Percentiles rank a stretch among this genome's conserved stretches.
Evolutionary conservation across 2,888 invertebrate genomes (phyloP).

Genomic region (Molorchus minor): DNA sequence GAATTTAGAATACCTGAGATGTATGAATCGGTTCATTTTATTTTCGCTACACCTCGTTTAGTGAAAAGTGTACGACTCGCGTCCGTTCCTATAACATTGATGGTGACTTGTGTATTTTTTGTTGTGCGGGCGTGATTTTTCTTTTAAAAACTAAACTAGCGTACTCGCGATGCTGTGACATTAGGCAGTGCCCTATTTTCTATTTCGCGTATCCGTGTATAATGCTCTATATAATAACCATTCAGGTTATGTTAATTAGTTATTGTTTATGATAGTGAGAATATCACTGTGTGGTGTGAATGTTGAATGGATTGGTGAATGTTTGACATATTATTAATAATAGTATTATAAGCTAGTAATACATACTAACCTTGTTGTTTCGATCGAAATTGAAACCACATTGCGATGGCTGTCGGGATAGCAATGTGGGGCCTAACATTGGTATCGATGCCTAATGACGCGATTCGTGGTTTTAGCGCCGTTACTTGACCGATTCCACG

Average conservation of each 20-base stretch:
- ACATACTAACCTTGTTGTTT: constrained; percentile 30
- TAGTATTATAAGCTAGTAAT: constrained; percentile 20
- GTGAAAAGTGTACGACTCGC: constrained; percentile 26
- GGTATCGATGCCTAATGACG: constrained; percentile 49
- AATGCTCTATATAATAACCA: background rate
- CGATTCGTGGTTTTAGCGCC: constrained; percentile 56
- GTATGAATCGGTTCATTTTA: constrained; percentile 29
- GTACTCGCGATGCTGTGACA: constrained; percentile 20
- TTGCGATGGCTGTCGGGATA: constrained; percentile 44
- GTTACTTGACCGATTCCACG: constrained; percentile 39
- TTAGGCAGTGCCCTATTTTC: constrained; percentile 15
- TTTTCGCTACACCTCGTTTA: constrained; percentile 28
- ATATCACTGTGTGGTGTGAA: constrained; percentile 14
- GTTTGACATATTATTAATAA: constrained; percentile 10
- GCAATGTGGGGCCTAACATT: constrained; percentile 44
- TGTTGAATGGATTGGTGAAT: constrained; percentile 33
- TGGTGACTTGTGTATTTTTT: constrained; percentile 38
- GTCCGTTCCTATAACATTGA: constrained; percentile 22
- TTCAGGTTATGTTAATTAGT: constrained; percentile 25
- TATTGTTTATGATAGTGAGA: constrained; percentile 1
- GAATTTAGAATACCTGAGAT: constrained; percentile 32
- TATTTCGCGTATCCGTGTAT: constrained; percentile 8
- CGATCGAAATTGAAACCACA: constrained; percentile 43
- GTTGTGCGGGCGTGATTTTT: constrained; percentile 23
- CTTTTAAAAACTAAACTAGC: constrained; percentile 18